phyloP scores from a whole-genome alignment of 2,888 invertebrate species.

The Stegophylla sp. region DNA sequence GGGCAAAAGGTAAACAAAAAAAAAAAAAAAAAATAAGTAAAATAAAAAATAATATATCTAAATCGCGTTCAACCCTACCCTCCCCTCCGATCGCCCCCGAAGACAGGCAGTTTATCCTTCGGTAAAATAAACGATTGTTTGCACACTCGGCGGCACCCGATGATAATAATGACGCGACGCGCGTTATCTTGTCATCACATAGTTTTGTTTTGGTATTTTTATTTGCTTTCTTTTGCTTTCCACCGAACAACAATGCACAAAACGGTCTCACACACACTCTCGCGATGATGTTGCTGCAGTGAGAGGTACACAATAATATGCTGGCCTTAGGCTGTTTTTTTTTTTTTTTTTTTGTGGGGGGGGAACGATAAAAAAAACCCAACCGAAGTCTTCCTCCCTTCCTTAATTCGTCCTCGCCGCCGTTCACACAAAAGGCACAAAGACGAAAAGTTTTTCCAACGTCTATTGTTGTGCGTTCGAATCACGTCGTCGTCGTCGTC shows the following conservation, averaged over 20 bases:
- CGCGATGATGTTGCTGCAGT: no score
- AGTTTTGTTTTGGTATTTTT: no score
- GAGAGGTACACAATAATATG: neutral
- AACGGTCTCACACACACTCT: conserved; percentile 19
- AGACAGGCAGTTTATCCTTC: neutral
- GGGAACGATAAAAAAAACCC: no score
- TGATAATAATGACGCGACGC: neutral
- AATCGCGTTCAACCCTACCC: neutral
- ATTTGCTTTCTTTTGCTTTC: no score
- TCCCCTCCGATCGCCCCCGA: neutral
- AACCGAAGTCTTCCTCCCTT: no score
- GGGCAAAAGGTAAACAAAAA: conserved; percentile 28
- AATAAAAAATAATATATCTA: conserved; percentile 18
- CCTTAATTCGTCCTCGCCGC: neutral
- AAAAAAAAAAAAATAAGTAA: no score
- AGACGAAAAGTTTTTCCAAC: conserved; percentile 10
- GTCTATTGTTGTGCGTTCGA: conserved; percentile 4
- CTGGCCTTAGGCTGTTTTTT: conserved; percentile 18
- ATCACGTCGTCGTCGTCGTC: conserved; percentile 5
- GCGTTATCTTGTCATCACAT: conserved; percentile 20
- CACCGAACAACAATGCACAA: conserved; percentile 31
- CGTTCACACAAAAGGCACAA: neutral
- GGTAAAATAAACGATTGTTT: conserved; percentile 7
- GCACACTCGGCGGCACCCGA: neutral
- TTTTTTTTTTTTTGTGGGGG: no score